Conservation (phyloP, 2,113 vertebrate species). For the Lota lota region DNA sequence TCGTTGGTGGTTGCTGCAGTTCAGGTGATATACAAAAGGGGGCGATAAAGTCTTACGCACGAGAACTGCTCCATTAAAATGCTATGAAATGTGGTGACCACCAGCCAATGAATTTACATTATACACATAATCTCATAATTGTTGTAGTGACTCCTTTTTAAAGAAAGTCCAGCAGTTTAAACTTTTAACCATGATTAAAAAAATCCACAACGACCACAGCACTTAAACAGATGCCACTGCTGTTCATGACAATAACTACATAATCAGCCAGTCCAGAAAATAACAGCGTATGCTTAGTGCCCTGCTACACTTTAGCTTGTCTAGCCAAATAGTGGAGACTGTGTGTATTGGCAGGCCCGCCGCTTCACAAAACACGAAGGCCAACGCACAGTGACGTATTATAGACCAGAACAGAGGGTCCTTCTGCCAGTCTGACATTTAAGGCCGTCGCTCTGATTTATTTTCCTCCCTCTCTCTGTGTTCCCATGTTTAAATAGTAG, state of each 20-base stretch:
- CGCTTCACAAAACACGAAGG: slow-evolving; percentile 10
- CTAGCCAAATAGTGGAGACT: slow-evolving; percentile 24
- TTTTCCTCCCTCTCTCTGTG: background rate
- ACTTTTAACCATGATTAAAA: background rate
- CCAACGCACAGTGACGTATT: slow-evolving; percentile 12
- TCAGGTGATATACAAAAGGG: slow-evolving; percentile 16
- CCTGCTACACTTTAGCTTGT: background rate
- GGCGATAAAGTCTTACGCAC: slow-evolving; percentile 12
- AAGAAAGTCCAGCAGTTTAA: background rate
- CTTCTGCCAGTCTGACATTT: slow-evolving; percentile 23
- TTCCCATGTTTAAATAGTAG: slow-evolving; percentile 6
- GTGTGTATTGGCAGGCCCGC: slow-evolving; percentile 1
- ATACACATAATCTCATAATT: slow-evolving; percentile 20
- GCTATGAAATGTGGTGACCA: slow-evolving; percentile 41
- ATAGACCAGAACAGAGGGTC: slow-evolving; percentile 11
- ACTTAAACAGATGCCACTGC: no score
- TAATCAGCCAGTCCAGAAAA: background rate
- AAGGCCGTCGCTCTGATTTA: slow-evolving; percentile 10
- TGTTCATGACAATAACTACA: background rate
- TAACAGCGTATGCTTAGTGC: background rate
- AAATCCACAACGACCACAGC: no score
- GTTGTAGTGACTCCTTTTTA: background rate
- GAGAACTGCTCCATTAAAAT: slow-evolving; percentile 39
- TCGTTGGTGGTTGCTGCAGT: background rate
- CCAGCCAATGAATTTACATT: slow-evolving; percentile 62